Base-by-base conservation (phyloP, 1,140 invertebrate genomes). In the Neotoxoptera formosana region DNA sequence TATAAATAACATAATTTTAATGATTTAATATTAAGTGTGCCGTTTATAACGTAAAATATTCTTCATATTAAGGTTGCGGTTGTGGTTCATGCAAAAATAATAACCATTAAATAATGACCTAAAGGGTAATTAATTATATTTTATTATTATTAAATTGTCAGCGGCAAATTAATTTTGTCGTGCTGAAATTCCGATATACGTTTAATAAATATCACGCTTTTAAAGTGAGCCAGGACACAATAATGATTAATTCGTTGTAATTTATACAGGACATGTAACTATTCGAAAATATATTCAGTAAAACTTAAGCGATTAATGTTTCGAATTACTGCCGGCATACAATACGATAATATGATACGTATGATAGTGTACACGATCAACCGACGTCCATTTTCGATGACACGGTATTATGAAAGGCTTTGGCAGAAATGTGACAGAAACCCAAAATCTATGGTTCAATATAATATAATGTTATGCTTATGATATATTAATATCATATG, bases 61-160 rank as follows among this genome's bases (percentile, higher is more conserved):
- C 30, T 34, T 76, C n/a, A n/a, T 76, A n/a, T 76, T 53, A 53
- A 53, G 51, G 60, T n/a, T 76, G 14, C 14, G 60, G 14, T 7
- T 76, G 30, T 76, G 30, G 30, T 76, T 34, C 11, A 76, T n/a
- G 60, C 11, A n/a, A 76, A 76, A 76, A 76, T 34, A 34, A 76
- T n/a, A 76, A 76, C 60, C 60, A 76, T 76, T 76, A 41, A 41
- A 41, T 41, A 76, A 76, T 76, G 60, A 76, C 60, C 60, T 76
- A 76, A 20, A 14, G 60, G n/a, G 60, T 76, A 76, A 76, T 76
- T 76, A 76, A 76, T 76, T 76, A 76, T 6, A n/a, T 76, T 76
- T 76, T 67, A 76, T 76, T 76, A 76, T 76, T 76, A 76, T 34
- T n/a, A 76, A 76, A 76, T n/a, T 76, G 60, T 76, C 60, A 76